Conservation (phyloP, 2,797 vertebrate species). For the Amphiprion clarkii region DNA sequence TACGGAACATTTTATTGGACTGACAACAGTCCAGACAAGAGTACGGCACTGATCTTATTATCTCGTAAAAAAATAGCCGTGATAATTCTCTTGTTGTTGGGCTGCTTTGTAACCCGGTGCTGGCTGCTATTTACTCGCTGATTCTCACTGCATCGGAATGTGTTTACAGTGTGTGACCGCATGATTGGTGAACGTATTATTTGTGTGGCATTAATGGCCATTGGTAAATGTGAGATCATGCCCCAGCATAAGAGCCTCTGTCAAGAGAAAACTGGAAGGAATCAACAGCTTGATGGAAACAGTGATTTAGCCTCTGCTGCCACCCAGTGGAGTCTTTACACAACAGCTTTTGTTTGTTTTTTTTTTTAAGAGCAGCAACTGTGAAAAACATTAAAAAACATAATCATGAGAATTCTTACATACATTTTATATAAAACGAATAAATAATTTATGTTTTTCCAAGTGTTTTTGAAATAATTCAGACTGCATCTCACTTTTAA, state of each 20-base stretch:
- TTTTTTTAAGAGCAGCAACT: no score
- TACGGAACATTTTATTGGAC: slow-evolving; percentile 35
- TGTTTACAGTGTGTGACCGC: slow-evolving; percentile 4
- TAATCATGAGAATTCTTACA: no score
- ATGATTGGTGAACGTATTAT: not conserved
- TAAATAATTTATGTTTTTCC: no score
- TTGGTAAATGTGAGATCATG: slow-evolving; percentile 9
- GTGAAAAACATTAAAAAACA: no score
- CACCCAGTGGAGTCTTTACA: slow-evolving; percentile 53
- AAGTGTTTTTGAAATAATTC: no score
- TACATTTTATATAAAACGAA: no score
- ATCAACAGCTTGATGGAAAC: not conserved
- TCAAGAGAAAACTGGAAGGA: not conserved
- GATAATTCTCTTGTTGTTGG: slow-evolving; percentile 20
- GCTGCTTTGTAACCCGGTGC: no score
- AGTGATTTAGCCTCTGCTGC: slow-evolving; percentile 43
- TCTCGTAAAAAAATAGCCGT: slow-evolving; percentile 22
- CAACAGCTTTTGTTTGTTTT: not conserved
- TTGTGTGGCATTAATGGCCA: slow-evolving; percentile 11
- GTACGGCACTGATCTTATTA: slow-evolving; percentile 5
- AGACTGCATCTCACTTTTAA: no score
- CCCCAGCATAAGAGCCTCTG: not conserved
- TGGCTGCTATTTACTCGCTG: slow-evolving; percentile 20
- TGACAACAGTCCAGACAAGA: slow-evolving; percentile 1
- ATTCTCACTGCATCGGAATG: slow-evolving; percentile 53